phyloP scores from a whole-genome alignment of 2,888 invertebrate species.

The Andrena marginata region DNA sequence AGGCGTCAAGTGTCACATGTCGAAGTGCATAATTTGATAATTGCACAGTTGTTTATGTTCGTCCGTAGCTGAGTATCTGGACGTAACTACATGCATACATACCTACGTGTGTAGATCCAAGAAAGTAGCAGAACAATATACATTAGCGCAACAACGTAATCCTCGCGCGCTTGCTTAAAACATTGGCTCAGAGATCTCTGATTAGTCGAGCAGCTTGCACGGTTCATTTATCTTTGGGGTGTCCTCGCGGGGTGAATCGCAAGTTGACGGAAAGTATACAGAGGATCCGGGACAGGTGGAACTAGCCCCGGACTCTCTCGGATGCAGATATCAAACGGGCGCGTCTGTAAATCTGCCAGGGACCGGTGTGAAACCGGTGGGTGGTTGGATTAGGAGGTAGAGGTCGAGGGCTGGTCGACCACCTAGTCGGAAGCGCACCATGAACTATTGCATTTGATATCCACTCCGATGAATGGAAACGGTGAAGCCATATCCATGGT shows the following conservation, averaged over 20 bases:
- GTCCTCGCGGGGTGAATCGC: constrained; percentile 25
- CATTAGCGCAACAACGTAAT: too few relatives aligned
- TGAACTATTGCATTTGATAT: constrained; percentile 84
- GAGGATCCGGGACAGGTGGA: constrained; percentile 60
- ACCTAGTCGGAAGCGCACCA: constrained; percentile 76
- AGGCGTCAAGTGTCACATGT: too few relatives aligned
- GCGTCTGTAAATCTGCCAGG: constrained; percentile 73
- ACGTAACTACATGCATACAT: too few relatives aligned
- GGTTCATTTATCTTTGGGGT: constrained; percentile 37
- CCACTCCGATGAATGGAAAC: constrained; percentile 82
- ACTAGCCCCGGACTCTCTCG: constrained; percentile 61
- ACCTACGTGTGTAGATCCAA: too few relatives aligned
- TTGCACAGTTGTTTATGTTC: background rate
- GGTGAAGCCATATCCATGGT: constrained; percentile 71
- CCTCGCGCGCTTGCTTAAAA: background rate
- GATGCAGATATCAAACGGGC: constrained; percentile 71
- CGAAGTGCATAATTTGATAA: too few relatives aligned
- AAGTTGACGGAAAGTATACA: constrained; percentile 59
- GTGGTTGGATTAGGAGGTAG: constrained; percentile 70
- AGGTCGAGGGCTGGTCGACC: constrained; percentile 76
- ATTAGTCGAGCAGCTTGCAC: constrained; percentile 25
- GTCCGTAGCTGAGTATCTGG: too few relatives aligned
- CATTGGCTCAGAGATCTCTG: background rate
- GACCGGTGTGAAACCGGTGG: constrained; percentile 70
- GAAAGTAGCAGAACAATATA: background rate